Evolutionary conservation across 2,113 vertebrate genomes (phyloP), one percentile per base, ranked within the genome.

Genomic region (Prietella phreatophila): DNA sequence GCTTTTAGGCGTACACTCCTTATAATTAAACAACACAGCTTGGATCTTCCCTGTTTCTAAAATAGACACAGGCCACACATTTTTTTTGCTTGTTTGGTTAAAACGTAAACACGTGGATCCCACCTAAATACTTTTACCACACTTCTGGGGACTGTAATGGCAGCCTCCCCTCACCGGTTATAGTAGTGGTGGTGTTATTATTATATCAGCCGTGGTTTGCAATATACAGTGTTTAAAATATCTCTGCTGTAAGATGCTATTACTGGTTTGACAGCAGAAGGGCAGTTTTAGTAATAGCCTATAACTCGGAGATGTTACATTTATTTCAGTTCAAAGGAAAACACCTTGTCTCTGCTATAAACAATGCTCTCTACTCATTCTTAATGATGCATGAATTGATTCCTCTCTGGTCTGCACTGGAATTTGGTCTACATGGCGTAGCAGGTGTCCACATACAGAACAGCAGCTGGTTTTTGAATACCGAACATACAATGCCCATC

Each of bases 1-100:
- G 19, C 20, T 73, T 81, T 90, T 65, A 85, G 33, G 79, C 30
- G 73, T 91, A 89, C 67, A 71, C 80, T 71, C 76, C 85, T 89
- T 89, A 63, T 92, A 92, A 92, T 92, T 90, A 91, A 84, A 82
- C 86, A 9, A n/a, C 83, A 84, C 11, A 22, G 50, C 80, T 78
- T 69, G 73, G 82, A 86, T 88, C 81, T 53, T 83, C 87, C 86
- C 89, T 87, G 84, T 79, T 69, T 89, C 53, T 30, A 87, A 89
- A 91, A 87, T 85, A 92, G 88, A 89, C 67, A 30, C 61, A 53
- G 25, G 47, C 61, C 42, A 60, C 67, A 61, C n/a, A n/a, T 39
- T 75, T 85, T 42, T 85, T 42, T 84, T 30, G 14, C n/a, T 36
- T 22, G n/a, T 71, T 42, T 82, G 80, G 50, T 36, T 42, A 58